phyloP scores from a whole-genome alignment of 2,797 vertebrate genomes.

The Limosa lapponica region DNA sequence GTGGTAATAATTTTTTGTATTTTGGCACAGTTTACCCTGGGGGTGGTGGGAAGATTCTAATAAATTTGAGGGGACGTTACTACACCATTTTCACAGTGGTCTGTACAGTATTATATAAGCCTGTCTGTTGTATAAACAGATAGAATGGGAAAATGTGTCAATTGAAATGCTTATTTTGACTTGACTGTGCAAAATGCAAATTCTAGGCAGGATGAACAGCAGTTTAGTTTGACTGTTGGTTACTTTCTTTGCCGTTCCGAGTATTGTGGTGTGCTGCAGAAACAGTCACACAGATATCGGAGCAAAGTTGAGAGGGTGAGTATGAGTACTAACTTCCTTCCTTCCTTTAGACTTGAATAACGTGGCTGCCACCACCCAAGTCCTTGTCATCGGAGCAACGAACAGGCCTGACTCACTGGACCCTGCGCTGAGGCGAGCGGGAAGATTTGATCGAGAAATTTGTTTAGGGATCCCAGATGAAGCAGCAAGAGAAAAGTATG shows the following conservation, averaged over 20 bases:
- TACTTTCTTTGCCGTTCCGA: not conserved
- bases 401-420: slow-evolving; percentile 94
- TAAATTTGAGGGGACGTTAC: not conserved
- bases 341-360: slow-evolving; percentile 86
- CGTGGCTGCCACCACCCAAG: slow-evolving; percentile 80
- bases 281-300: not conserved
- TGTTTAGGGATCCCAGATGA: slow-evolving; percentile 95
- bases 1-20: not conserved
- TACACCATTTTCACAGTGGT: not conserved
- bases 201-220: not conserved
- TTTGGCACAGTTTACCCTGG: not conserved
- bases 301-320: not conserved
- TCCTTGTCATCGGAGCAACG: slow-evolving; percentile 94
- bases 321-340: not conserved
- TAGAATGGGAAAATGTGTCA: not conserved
- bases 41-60: not conserved
- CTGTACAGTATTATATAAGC: not conserved
- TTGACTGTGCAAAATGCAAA: not conserved
- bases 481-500: slow-evolving; percentile 86
- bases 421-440: slow-evolving; percentile 91
- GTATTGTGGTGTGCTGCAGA: not conserved
- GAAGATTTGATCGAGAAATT: slow-evolving; percentile 94
- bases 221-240: not conserved
- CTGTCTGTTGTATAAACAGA: not conserved
- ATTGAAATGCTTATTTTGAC: not conserved